A percentile compares a stretch with the other conserved stretches of the same genome.
Conservation (phyloP, 53 echinoderm and acorn worm genomes). For the Glandiceps talaboti region DNA sequence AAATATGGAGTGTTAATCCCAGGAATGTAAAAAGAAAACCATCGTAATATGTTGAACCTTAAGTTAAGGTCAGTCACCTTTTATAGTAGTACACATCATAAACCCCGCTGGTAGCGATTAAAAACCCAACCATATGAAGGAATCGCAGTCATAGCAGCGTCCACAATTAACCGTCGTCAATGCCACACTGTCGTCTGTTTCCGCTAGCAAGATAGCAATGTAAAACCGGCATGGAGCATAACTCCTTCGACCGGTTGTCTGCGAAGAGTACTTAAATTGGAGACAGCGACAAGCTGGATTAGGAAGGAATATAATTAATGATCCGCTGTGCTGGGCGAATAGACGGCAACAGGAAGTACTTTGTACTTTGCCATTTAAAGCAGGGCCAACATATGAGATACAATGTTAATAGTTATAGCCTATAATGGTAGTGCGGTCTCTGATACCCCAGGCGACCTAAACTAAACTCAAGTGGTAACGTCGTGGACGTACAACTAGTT, state of each 20-base stretch:
- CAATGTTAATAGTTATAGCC: not conserved
- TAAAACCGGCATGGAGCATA: not conserved
- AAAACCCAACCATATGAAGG: no score
- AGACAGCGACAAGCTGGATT: not conserved
- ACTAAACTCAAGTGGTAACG: not conserved
- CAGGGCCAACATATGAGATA: not conserved
- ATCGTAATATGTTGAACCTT: no score
- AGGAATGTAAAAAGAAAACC: no score
- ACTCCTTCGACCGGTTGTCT: not conserved
- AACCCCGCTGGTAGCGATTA: no score
- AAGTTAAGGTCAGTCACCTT: no score
- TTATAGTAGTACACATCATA: no score
- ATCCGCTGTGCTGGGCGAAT: not conserved
- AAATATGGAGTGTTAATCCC: no score
- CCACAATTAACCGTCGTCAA: not conserved
- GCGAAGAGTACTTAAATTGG: not conserved
- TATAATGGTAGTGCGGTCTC: not conserved
- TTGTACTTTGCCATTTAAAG: not conserved
- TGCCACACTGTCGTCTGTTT: not conserved
- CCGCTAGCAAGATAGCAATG: not conserved
- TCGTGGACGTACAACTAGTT: not conserved
- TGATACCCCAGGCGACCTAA: not conserved
- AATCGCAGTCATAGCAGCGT: no score
- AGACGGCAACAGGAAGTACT: not conserved
- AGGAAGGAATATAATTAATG: not conserved